A percentile compares a stretch with the other conserved stretches of the same genome.
These are phyloP conservation scores for Tyrannus savana DNA, from an alignment of 2,113 vertebrate genomes.

Conservation along the genomic window DNA sequence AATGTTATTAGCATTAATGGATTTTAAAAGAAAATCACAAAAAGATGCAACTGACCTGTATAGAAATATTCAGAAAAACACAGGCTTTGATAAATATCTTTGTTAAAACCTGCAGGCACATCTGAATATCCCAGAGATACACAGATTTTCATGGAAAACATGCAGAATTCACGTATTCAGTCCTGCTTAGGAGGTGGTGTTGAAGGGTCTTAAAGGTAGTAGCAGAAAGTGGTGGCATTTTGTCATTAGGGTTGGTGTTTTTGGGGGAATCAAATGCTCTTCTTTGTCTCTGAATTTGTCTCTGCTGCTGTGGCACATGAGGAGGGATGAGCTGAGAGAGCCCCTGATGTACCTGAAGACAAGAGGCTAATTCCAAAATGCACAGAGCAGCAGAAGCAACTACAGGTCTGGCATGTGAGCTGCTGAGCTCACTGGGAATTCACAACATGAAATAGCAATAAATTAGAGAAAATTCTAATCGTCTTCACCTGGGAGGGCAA, in stretches of 20 bases:
- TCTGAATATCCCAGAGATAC: background rate
- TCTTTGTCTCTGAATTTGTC: background rate
- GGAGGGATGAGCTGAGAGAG: background rate
- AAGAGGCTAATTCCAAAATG: background rate
- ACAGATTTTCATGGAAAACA: background rate
- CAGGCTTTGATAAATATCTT: background rate
- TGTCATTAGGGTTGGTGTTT: background rate
- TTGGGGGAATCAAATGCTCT: background rate
- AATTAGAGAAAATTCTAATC: background rate
- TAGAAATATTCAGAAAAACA: background rate
- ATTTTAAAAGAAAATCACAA: background rate
- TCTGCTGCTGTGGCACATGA: background rate
- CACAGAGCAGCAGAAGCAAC: background rate
- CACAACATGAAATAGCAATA: background rate
- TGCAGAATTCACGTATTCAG: background rate
- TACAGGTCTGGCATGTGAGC: background rate
- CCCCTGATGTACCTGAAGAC: background rate
- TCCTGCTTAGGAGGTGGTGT: background rate
- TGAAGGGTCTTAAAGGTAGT: background rate
- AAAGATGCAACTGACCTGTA: background rate
- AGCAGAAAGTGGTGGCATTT: background rate
- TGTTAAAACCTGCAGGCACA: background rate
- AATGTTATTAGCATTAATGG: background rate
- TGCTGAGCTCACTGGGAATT: background rate
- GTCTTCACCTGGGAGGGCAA: background rate